These are phyloP conservation scores for Stegophylla sp. DNA, from an alignment of 2,888 invertebrate genomes.

Conservation along the genomic window DNA sequence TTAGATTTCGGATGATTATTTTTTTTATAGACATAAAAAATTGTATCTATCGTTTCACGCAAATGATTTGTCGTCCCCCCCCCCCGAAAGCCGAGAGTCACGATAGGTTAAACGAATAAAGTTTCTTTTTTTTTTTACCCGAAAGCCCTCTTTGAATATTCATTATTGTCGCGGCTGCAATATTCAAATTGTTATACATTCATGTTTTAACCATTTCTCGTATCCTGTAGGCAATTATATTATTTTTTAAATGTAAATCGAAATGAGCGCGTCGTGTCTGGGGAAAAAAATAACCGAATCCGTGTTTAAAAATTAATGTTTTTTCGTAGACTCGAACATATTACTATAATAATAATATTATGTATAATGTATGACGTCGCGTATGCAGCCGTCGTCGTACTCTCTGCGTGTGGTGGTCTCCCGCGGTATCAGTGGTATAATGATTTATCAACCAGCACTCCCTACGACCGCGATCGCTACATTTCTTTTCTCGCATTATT, in stretches of 20 bases:
- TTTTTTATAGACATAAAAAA: no score
- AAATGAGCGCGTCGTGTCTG: not conserved
- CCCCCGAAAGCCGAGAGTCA: not conserved
- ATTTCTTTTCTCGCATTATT: not conserved
- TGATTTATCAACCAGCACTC: not conserved
- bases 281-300: not conserved
- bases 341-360: not conserved
- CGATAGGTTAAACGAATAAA: conserved; percentile 12
- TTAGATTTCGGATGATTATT: not conserved
- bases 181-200: conserved; percentile 17
- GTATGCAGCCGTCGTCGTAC: not conserved
- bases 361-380: not conserved
- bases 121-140: not conserved
- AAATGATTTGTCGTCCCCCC: not conserved
- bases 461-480: not conserved
- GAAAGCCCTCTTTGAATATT: conserved; percentile 27
- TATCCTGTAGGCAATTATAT: conserved; percentile 8
- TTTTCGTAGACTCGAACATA: not conserved
- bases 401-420: conserved; percentile 14
- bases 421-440: not conserved
- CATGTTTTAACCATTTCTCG: conserved; percentile 27
- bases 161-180: conserved; percentile 10
- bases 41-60: not conserved
- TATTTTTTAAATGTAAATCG: conserved; percentile 26
- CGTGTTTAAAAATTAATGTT: conserved; percentile 27